Percentiles rank a stretch among this genome's conserved stretches.
Evolutionary conservation across 2,797 vertebrate species (phyloP).

Genomic region (Pipistrellus pipistrellus): DNA sequence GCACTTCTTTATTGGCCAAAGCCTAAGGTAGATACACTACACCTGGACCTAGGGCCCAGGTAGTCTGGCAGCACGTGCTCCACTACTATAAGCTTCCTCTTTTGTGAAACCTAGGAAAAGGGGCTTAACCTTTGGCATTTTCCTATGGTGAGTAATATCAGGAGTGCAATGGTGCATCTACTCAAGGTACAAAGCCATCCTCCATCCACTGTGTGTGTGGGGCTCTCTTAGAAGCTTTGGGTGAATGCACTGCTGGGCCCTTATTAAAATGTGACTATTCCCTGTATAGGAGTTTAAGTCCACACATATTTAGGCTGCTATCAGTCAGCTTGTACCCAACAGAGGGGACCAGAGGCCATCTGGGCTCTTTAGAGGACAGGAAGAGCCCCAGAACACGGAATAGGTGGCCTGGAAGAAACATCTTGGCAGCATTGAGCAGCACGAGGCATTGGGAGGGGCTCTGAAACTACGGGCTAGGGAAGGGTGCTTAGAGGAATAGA

Average conservation of each 20-base stretch:
- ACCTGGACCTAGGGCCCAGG: not conserved
- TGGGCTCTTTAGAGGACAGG: no score
- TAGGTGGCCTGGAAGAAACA: accelerated
- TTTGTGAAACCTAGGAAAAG: not conserved
- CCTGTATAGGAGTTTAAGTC: no score
- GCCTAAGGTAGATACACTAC: accelerated
- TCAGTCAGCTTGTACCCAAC: not conserved
- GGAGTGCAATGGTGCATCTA: accelerated
- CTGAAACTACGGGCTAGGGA: accelerated
- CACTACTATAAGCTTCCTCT: no score
- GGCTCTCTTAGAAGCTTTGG: not conserved
- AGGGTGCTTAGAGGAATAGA: not conserved
- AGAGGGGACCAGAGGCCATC: not conserved
- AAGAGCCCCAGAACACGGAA: no score
- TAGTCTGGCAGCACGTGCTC: accelerated
- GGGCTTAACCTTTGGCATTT: not conserved
- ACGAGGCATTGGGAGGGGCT: accelerated
- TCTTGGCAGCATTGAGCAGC: no score
- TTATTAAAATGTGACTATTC: not conserved
- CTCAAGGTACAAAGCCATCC: not conserved
- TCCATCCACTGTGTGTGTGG: not conserved
- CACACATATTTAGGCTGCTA: not conserved
- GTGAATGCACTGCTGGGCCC: not conserved
- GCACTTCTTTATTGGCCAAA: not conserved
- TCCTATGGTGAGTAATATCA: accelerated